Conservation (phyloP, 2,888 invertebrate species). For the Platynereis dumerilii region DNA sequence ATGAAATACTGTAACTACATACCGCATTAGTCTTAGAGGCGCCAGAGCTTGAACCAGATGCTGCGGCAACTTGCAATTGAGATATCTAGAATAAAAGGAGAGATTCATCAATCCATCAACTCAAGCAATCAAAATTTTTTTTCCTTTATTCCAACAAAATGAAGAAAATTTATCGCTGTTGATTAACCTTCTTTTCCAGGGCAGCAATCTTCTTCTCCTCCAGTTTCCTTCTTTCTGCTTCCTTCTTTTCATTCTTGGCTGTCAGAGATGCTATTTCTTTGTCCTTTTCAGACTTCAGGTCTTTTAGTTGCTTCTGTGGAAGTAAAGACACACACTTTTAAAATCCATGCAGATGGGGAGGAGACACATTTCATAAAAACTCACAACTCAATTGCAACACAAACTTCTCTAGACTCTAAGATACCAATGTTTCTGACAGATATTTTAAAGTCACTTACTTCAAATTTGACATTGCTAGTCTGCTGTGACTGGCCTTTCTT, state of each 20-base stretch:
- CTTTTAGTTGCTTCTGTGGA: conserved; percentile 46
- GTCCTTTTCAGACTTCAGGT: conserved; percentile 46
- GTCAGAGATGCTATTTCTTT: conserved; percentile 45
- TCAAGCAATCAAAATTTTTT: too few species aligned
- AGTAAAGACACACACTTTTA: background rate
- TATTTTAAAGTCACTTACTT: conserved; percentile 39
- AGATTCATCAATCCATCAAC: too few species aligned
- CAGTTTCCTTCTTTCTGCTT: conserved; percentile 44
- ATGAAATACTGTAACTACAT: too few species aligned
- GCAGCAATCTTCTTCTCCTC: conserved; percentile 47
- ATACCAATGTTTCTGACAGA: background rate
- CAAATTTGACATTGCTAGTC: conserved; percentile 45
- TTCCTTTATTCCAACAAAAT: too few species aligned
- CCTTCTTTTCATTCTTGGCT: conserved; percentile 49
- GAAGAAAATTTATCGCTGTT: too few species aligned
- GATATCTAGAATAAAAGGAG: too few species aligned
- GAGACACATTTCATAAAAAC: background rate
- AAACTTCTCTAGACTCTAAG: background rate
- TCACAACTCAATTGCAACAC: background rate
- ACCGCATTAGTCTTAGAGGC: conserved; percentile 17
- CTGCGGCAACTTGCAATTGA: conserved; percentile 14
- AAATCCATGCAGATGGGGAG: too few species aligned
- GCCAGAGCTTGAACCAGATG: conserved; percentile 35
- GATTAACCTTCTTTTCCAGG: conserved; percentile 44
- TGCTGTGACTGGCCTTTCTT: conserved; percentile 47